A percentile compares a stretch with the other conserved stretches of the same genome.
Conservation (phyloP, 2,797 vertebrate species). For the Oreonectes daqikongensis region DNA sequence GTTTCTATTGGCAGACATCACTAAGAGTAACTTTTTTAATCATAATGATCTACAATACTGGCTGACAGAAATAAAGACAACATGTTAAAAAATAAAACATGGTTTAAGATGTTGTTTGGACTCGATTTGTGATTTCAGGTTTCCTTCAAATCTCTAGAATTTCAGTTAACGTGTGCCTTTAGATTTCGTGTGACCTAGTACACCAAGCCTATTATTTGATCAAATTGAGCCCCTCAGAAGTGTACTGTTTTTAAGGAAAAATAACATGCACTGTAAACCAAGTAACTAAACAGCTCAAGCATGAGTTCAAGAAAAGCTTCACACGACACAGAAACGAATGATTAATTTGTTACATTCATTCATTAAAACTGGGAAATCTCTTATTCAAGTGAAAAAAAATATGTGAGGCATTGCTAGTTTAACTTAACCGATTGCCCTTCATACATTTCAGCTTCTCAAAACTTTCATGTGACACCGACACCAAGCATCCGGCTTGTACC, state of each 20-base stretch:
- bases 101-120: not conserved
- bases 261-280: conserved; percentile 4
- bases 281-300: conserved; percentile 9
- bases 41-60: conserved; percentile 16
- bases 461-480: not conserved
- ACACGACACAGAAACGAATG: not conserved
- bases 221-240: not conserved
- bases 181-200: not conserved
- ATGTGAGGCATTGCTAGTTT: not conserved
- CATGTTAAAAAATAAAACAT: not conserved
- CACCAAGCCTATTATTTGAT: conserved; percentile 7
- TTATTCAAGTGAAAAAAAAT: not conserved
- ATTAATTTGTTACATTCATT: conserved; percentile 25
- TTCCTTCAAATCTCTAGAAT: conserved; percentile 1
- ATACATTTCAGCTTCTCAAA: conserved; percentile 9
- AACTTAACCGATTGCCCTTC: conserved; percentile 33
- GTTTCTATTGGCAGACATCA: conserved; percentile 15
- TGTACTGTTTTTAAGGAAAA: conserved; percentile 6
- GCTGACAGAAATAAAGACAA: not conserved
- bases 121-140: not conserved
- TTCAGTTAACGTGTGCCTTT: not conserved
- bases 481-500: not conserved
- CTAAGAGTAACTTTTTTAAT: not conserved
- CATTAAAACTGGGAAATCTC: conserved; percentile 6
- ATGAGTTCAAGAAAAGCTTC: not conserved